Conservation (phyloP, 2,888 invertebrate species). For the Chymomyza caudatula region DNA sequence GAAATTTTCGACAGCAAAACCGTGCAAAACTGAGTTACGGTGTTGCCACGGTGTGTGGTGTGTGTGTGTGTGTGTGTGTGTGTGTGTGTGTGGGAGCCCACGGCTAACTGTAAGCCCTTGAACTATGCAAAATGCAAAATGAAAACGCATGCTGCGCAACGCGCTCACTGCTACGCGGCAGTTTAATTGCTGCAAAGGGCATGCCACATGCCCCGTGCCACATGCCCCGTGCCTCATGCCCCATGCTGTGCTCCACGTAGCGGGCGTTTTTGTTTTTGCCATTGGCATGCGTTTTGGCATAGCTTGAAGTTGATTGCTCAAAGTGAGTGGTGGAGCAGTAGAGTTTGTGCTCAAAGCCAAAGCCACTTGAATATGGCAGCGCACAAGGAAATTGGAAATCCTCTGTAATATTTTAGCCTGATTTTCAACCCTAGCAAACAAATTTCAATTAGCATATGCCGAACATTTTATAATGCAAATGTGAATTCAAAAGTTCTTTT, state of each 20-base stretch:
- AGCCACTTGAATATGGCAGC: constrained; percentile 6
- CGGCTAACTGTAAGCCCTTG: constrained; percentile 47
- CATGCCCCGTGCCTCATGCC: background rate
- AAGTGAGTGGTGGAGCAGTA: constrained; percentile 24
- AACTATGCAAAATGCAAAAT: constrained; percentile 61
- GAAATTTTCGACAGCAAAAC: constrained; percentile 11
- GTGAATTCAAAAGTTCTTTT: background rate
- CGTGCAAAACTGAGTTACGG: constrained; percentile 42
- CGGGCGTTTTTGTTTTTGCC: background rate
- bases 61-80: constrained; percentile 6
- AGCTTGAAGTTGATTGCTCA: constrained; percentile 36
- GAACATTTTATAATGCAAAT: constrained; percentile 23
- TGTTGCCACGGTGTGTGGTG: background rate
- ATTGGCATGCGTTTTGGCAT: background rate
- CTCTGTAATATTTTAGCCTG: background rate
- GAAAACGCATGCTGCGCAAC: constrained; percentile 27
- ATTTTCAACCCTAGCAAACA: constrained; percentile 13
- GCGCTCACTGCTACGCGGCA: background rate
- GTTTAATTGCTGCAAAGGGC: constrained; percentile 8
- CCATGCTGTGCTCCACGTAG: background rate
- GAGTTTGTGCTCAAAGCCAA: background rate
- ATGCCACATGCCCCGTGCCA: background rate
- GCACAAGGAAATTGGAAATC: constrained; percentile 1
- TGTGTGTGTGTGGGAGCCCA: constrained; percentile 14
- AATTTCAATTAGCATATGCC: constrained; percentile 47